A percentile compares a stretch with the other conserved stretches of the same genome.
These are phyloP conservation scores for Ceratina japonica DNA, from an alignment of 1,140 invertebrate species.

Conservation along the genomic window DNA sequence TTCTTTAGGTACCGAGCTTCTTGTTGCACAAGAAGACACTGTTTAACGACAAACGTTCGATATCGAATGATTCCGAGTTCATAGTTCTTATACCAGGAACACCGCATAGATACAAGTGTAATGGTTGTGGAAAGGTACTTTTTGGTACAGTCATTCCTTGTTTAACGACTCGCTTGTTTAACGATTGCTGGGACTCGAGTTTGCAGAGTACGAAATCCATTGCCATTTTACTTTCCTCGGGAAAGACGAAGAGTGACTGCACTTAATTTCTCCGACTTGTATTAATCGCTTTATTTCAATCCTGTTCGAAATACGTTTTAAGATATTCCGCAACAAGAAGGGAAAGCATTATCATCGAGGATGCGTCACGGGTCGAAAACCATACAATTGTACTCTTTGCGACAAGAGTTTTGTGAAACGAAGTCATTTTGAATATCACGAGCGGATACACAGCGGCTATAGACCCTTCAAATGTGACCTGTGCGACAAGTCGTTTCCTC, in stretches of 20 bases:
- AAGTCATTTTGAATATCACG: constrained; percentile 77
- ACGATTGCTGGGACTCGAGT: too few species aligned
- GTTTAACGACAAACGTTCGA: constrained; percentile 7
- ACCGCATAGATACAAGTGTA: constrained; percentile 71
- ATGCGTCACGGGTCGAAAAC: constrained; percentile 71
- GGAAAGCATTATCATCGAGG: constrained; percentile 72
- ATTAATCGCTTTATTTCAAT: too few species aligned
- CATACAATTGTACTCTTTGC: constrained; percentile 73
- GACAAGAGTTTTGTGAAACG: constrained; percentile 72
- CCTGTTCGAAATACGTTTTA: constrained; percentile 48
- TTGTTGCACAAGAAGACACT: constrained; percentile 17
- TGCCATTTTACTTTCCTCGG: too few species aligned
- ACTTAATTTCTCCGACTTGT: too few species aligned
- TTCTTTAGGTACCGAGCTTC: background rate
- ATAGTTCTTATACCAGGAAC: constrained; percentile 68
- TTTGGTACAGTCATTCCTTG: constrained; percentile 48
- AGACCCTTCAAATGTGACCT: constrained; percentile 88
- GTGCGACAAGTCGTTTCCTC: constrained; percentile 81
- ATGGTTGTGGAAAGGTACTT: constrained; percentile 71
- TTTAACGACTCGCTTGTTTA: too few species aligned
- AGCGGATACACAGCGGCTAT: constrained; percentile 88
- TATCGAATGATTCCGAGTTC: constrained; percentile 66
- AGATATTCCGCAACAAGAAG: constrained; percentile 72
- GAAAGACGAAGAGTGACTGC: too few species aligned
- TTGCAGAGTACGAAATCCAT: too few species aligned